Evolutionary conservation across 2,888 invertebrate genomes (phyloP).

Genomic region (Tupiocoris notatus): DNA sequence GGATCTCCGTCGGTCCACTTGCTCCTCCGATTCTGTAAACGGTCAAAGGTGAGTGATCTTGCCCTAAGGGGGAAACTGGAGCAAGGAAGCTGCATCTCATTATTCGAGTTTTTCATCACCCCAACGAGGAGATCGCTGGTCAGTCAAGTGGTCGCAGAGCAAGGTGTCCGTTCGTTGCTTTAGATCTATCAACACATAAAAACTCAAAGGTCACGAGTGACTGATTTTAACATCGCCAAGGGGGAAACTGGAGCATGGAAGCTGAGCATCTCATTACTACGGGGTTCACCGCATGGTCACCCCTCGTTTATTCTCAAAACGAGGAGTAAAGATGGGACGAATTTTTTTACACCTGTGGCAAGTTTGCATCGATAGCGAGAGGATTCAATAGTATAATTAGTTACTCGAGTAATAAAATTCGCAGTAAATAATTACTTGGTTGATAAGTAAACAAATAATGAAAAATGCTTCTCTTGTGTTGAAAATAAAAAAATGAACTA

Average conservation of each 20-base stretch:
- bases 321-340: too few species aligned
- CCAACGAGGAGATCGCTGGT: background rate
- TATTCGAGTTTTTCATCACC: background rate
- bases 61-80: constrained; percentile 10
- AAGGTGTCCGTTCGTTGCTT: too few species aligned
- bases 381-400: too few species aligned
- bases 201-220: constrained; percentile 7
- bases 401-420: too few species aligned
- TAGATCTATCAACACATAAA: background rate
- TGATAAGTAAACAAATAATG: too few species aligned
- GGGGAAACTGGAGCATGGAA: constrained; percentile 31
- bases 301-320: too few species aligned
- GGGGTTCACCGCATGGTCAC: background rate
- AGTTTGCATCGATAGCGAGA: too few species aligned
- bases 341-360: too few species aligned
- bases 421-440: too few species aligned
- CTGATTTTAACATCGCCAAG: background rate
- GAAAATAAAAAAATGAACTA: too few species aligned
- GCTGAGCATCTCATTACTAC: constrained; percentile 26
- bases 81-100: constrained; percentile 24
- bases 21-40: background rate
- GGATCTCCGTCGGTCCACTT: background rate
- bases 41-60: background rate
- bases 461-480: too few species aligned
- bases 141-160: background rate